Evolutionary conservation across 2,888 invertebrate genomes (phyloP).

Genomic region (Eilema griseolum): DNA sequence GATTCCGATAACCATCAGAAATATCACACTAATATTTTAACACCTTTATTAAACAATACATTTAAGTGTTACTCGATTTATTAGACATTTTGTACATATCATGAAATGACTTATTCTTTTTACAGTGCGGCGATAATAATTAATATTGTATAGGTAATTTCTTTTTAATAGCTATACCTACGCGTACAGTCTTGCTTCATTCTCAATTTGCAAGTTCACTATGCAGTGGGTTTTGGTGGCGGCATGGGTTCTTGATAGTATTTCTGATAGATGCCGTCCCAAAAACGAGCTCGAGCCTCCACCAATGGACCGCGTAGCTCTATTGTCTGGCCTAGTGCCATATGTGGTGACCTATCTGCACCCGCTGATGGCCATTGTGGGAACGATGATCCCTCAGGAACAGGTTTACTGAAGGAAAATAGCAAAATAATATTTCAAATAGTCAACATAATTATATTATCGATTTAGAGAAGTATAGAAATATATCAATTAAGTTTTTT

Average conservation of each 20-base stretch:
- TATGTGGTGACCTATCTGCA: conserved; percentile 51
- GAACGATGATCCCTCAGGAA: conserved; percentile 48
- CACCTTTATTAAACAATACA: too few relatives aligned
- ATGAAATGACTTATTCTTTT: too few relatives aligned
- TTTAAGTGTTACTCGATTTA: too few relatives aligned
- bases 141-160: too few relatives aligned
- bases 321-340: conserved; percentile 54
- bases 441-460: neutral
- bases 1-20: too few relatives aligned
- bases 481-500: too few relatives aligned
- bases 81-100: too few relatives aligned
- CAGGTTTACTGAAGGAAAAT: conserved; percentile 56
- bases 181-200: neutral
- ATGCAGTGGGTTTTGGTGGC: neutral
- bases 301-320: conserved; percentile 49
- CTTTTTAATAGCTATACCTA: too few relatives aligned
- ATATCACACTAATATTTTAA: too few relatives aligned
- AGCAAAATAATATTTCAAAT: neutral
- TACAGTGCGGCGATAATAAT: too few relatives aligned
- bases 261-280: conserved; percentile 62
- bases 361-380: conserved; percentile 58
- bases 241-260: conserved; percentile 57
- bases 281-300: conserved; percentile 52
- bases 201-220: conserved; percentile 19
- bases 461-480: neutral